A percentile compares a stretch with the other conserved stretches of the same genome.
phyloP scores from a whole-genome alignment of 2,113 vertebrate species.

The Callithrix jacchus region DNA sequence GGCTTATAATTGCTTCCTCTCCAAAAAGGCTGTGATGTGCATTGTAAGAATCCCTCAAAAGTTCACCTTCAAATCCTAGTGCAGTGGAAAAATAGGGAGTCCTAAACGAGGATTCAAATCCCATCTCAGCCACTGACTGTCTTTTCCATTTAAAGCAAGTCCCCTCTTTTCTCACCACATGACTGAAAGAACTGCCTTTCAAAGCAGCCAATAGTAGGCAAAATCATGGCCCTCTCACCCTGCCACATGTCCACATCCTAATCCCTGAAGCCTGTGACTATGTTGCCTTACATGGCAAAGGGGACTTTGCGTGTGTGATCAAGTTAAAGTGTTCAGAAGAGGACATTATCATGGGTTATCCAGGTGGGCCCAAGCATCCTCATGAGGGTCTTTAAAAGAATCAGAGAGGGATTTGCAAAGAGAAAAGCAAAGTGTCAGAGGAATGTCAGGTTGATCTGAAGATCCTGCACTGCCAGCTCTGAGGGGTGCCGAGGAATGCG shows the following conservation, averaged over 20 bases:
- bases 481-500: background rate
- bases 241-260: background rate
- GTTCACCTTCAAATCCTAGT: background rate
- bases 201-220: background rate
- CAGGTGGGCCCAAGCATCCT: background rate
- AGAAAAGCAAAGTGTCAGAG: background rate
- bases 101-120: background rate
- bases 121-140: background rate
- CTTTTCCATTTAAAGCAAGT: background rate
- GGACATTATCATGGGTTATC: background rate
- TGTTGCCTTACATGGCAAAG: background rate
- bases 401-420: background rate
- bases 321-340: background rate
- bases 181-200: background rate
- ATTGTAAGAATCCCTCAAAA: background rate
- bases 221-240: background rate
- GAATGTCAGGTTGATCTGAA: fast-evolving
- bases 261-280: background rate
- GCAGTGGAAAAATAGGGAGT: background rate
- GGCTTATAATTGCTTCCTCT: background rate
- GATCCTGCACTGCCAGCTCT: background rate
- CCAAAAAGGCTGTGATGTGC: background rate
- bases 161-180: background rate
- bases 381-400: background rate
- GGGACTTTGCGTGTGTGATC: background rate